Percentiles rank a stretch among this genome's conserved stretches.
These are phyloP conservation scores for Octomys mimax DNA, from an alignment of 2,797 vertebrate species.

Conservation along the genomic window DNA sequence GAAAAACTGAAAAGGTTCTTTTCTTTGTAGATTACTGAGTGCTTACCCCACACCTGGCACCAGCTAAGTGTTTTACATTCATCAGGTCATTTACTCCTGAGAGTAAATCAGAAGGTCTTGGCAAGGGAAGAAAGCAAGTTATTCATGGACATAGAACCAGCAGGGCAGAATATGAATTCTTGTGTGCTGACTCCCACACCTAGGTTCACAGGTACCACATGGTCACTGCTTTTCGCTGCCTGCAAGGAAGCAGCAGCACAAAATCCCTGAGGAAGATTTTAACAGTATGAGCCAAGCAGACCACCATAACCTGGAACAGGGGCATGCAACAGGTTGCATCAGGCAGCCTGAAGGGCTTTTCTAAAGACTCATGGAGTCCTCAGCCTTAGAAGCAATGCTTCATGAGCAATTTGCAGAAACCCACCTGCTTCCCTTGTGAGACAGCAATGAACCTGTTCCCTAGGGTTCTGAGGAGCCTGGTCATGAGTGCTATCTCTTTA, in stretches of 20 bases:
- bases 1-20: not conserved
- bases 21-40: not conserved
- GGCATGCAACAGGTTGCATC: not conserved
- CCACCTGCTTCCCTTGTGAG: not conserved
- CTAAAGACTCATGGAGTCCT: not conserved
- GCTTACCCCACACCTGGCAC: not conserved
- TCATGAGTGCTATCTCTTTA: not conserved
- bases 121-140: not conserved
- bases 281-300: not conserved
- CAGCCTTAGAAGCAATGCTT: not conserved
- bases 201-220: not conserved
- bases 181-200: not conserved
- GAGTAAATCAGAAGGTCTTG: not conserved
- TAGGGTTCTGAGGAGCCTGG: not conserved
- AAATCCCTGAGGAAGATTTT: not conserved
- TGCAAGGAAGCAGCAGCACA: not conserved
- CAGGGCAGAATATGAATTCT: not conserved
- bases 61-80: too few relatives aligned
- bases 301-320: not conserved
- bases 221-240: not conserved
- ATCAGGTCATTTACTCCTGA: not conserved
- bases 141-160: not conserved
- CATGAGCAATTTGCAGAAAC: not conserved
- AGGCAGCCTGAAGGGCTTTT: not conserved
- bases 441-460: not conserved